Base-by-base conservation (phyloP, 2,113 vertebrate species). In the Rhinogobius similis region DNA sequence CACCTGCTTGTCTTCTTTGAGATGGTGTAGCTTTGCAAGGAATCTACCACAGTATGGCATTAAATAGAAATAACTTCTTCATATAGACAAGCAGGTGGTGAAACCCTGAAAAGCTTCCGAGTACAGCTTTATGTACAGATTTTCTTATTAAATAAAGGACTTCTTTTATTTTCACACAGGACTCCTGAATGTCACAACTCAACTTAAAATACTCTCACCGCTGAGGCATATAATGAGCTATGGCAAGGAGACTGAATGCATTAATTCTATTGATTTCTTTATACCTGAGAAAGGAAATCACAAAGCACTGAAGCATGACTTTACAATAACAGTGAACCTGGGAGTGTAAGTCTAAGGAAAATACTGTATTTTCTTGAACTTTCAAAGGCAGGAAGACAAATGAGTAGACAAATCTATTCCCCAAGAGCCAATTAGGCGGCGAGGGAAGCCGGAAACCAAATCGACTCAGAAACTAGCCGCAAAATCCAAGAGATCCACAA, bases 191-290 rank as follows among this genome's bases (percentile, higher is more conserved):
- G 58, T 53, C 78, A 69, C 0, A 21, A 18, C 12, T 27, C 27
- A 50, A 41, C 44, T 67, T 9, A 1, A 76, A 76, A 48, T 13
- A 50, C 11, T 14, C 10, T 24, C 16, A 1, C 38, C 36, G 65
- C 29, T n/a, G 63, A 4, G 53, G 58, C 67, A 76, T 82, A 72
- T 65, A 83, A 72, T 65, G 68, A 80, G 76, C 55, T 38, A 29
- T 75, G 43, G n/a, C 23, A 21, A 29, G 38, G 58, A 61, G 18
- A 61, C n/a, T 61, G 38, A 71, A 76, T 4, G 13, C 62, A 55
- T 1, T 32, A 70, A 46, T 14, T 36, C 62, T 3, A 2, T 18
- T 18, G 26, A 48, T 36, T 16, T 43, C 3, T 39, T 23, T 71
- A 21, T 23, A 41, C 44, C 32, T 11, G 5, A 3, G 16, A 68